These are phyloP conservation scores for Epicauta chinensis DNA, from an alignment of 1,140 invertebrate genomes.

Conservation along the genomic window DNA sequence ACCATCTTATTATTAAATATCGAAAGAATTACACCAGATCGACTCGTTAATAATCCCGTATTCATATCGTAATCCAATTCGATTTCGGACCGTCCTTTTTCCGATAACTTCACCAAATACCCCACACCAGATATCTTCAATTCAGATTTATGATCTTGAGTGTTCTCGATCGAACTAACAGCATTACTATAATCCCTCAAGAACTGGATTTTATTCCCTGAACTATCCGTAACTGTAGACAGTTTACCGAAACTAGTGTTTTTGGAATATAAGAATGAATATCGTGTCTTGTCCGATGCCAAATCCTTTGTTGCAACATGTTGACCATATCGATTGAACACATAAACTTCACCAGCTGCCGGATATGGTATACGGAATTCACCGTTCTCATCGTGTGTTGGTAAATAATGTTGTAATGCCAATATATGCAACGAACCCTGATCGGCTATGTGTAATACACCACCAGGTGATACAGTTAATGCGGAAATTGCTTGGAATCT, in stretches of 20 bases:
- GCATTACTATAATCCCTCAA: constrained; percentile 83
- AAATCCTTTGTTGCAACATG: constrained; percentile 90
- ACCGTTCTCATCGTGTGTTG: constrained; percentile 79
- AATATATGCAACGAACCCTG: constrained; percentile 85
- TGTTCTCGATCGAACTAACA: constrained; percentile 89
- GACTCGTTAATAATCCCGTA: constrained; percentile 70
- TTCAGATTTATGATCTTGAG: constrained; percentile 86
- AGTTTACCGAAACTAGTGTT: constrained; percentile 94
- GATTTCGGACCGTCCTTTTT: constrained; percentile 73
- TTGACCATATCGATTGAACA: constrained; percentile 92
- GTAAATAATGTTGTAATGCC: constrained; percentile 83
- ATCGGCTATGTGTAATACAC: constrained; percentile 89
- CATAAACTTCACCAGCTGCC: constrained; percentile 85
- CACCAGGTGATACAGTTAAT: constrained; percentile 87
- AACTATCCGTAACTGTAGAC: constrained; percentile 85
- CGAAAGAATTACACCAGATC: constrained; percentile 62
- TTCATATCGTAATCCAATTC: constrained; percentile 80
- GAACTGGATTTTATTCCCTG: constrained; percentile 89
- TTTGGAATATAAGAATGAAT: constrained; percentile 93
- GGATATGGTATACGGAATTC: constrained; percentile 91
- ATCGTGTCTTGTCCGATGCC: constrained; percentile 84
- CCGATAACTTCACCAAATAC: constrained; percentile 73
- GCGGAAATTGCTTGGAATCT: constrained; percentile 88
- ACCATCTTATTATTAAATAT: background rate
- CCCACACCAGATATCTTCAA: constrained; percentile 83